Evolutionary conservation across 2,113 vertebrate species (phyloP), one percentile per base, ranked within the genome.

Genomic region (Sturnira hondurensis): DNA sequence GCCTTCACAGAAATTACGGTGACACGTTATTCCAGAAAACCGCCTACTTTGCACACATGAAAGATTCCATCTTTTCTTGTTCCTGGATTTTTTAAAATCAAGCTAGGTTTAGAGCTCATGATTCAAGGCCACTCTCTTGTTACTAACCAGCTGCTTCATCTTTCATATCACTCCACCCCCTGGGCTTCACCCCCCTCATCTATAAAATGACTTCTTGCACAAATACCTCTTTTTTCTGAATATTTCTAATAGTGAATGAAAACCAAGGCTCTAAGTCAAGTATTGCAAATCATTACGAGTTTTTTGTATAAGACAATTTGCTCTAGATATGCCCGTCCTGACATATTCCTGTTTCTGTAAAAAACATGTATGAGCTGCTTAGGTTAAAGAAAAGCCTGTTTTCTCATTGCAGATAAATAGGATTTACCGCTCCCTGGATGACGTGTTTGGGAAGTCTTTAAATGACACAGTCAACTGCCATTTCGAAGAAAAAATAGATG

Each of bases 401-500:
- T 52, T 89, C 50, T 86, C 31, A 1, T 74, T 97, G 26, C 93
- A 54, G 95, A 67, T 96, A 93, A 86, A 93, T 82, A 95, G 89
- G 41, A 94, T 61, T 95, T 4, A 0, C 89, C 50, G 14, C 41
- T 70, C 56, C 36, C 74, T 97, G 90, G 17, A 68, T 95, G 94
- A 96, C 94, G 97, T 91, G 33, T 92, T 92, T 92, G 41, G 77
- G 24, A 89, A 97, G 85, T 92, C 92, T 88, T 96, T 97, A 86
- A 77, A 94, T 97, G 97, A 63, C 65, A 76, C 76, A 87, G n/a
- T 83, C 94, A 92, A 52, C 93, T 61, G 41, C 47, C 33, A 67
- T 97, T 97, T 96, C 77, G 16, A 86, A 93, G 38, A 65, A 87
- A 90, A 96, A 78, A 97, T 91, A 97, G 76, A 96, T 98, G 96